Percentiles rank a stretch among this genome's conserved stretches.
Conservation (phyloP, 2,888 invertebrate genomes). For the Cantharis nigra region DNA sequence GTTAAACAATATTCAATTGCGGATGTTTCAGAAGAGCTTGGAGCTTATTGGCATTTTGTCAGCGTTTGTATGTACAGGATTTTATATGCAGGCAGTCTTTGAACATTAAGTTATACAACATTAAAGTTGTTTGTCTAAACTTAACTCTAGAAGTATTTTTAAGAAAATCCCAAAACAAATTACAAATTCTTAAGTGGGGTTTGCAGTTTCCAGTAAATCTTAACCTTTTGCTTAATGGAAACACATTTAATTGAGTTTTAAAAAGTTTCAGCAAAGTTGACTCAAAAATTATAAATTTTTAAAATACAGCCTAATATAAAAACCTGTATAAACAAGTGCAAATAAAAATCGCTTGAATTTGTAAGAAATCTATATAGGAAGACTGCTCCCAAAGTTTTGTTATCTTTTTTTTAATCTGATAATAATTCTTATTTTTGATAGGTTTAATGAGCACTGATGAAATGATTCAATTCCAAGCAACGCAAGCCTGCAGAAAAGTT, state of each 20-base stretch:
- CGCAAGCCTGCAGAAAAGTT: constrained; percentile 83
- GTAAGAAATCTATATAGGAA: background rate
- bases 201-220: too few species aligned
- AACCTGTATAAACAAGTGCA: background rate
- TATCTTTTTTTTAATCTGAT: background rate
- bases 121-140: background rate
- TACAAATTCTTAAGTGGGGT: background rate
- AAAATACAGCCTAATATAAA: background rate
- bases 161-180: background rate
- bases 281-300: background rate
- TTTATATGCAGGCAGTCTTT: background rate
- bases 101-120: background rate
- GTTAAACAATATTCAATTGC: background rate
- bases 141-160: background rate
- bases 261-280: background rate
- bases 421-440: constrained; percentile 30
- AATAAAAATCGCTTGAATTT: background rate
- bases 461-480: constrained; percentile 67
- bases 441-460: constrained; percentile 72
- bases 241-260: background rate
- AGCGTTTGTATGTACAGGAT: background rate
- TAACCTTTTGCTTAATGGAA: too few species aligned
- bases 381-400: background rate
- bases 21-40: background rate
- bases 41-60: background rate